Evolutionary conservation across 2,888 invertebrate genomes (phyloP).

Genomic region (Platynereis dumerilii): DNA sequence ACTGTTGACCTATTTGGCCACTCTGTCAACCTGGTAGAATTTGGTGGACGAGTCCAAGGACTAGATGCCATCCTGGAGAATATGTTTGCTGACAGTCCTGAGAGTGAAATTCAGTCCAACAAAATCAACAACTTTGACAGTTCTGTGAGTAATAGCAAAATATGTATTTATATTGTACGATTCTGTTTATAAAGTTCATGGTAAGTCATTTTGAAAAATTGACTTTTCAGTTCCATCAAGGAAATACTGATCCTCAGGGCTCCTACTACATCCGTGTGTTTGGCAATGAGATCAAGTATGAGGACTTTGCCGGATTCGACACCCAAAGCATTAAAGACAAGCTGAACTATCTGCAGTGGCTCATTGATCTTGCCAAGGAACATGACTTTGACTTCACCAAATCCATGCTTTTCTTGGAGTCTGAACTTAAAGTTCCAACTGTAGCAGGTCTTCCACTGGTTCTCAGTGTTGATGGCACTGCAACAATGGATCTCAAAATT

Average conservation of each 20-base stretch:
- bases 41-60: conserved; percentile 84
- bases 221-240: not conserved
- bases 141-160: too few species aligned
- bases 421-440: conserved; percentile 85
- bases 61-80: conserved; percentile 83
- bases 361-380: conserved; percentile 71
- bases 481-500: conserved; percentile 82
- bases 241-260: conserved; percentile 42
- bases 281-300: conserved; percentile 79
- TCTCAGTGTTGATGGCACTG: conserved; percentile 84
- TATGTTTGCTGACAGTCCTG: conserved; percentile 64
- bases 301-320: conserved; percentile 70
- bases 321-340: conserved; percentile 24
- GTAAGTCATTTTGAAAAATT: too few species aligned
- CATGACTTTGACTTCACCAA: conserved; percentile 83
- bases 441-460: conserved; percentile 84
- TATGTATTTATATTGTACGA: too few species aligned
- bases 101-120: not conserved
- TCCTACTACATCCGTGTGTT: conserved; percentile 81
- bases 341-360: conserved; percentile 63
- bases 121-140: conserved; percentile 6
- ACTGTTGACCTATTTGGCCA: conserved; percentile 72
- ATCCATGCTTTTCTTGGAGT: conserved; percentile 84
- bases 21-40: conserved; percentile 83
- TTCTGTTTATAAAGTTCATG: too few species aligned